These are phyloP conservation scores for Pristionchus exspectatus DNA, from an alignment of 2,888 invertebrate genomes.

Conservation along the genomic window DNA sequence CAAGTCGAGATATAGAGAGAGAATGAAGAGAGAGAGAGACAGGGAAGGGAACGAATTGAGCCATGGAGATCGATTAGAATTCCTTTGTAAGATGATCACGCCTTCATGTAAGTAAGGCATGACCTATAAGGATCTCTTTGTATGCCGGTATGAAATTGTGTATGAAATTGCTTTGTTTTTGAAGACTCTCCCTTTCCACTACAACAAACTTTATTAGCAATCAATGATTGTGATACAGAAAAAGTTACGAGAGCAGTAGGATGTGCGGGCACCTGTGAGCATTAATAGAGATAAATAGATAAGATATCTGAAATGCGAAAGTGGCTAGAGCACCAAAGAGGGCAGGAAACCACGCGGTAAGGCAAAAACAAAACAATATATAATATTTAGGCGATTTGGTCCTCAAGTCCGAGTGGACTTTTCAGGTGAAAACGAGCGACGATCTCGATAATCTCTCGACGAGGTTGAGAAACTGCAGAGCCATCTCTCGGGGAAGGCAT, in stretches of 20 bases:
- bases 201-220: conserved; percentile 43
- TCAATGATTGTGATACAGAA: conserved; percentile 5
- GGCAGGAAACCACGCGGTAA: conserved; percentile 17
- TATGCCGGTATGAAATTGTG: no score
- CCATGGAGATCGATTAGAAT: conserved; percentile 4
- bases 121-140: background rate
- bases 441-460: background rate
- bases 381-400: background rate
- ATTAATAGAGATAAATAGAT: background rate
- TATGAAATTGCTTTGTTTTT: background rate
- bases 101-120: no score
- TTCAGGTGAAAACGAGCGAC: background rate
- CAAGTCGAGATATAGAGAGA: conserved; percentile 33
- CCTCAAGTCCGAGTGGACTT: background rate
- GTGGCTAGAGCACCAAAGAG: conserved; percentile 38
- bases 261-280: background rate
- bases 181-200: background rate
- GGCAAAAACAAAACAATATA: conserved; percentile 15
- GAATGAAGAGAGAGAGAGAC: background rate
- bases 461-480: background rate
- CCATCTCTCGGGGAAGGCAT: background rate
- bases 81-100: background rate
- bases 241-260: conserved; percentile 23
- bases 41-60: background rate
- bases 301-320: conserved; percentile 26